Evolutionary conservation across 2,888 invertebrate species (phyloP).

Genomic region (Hipparchia sbordonii): DNA sequence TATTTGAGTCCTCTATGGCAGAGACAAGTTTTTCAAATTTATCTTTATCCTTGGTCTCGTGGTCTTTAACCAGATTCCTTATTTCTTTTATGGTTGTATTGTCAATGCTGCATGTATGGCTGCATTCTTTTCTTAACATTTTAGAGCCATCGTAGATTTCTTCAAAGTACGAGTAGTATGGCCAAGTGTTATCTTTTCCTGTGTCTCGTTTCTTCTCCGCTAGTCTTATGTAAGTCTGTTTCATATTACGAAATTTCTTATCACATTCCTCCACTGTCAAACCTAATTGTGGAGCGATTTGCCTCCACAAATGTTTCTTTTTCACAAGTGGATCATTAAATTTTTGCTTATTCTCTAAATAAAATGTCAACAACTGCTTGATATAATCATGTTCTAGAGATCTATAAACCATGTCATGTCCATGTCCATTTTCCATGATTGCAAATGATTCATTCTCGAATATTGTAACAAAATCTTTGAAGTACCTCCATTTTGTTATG

Average conservation of each 20-base stretch:
- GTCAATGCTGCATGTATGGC: constrained; percentile 45
- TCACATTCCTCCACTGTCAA: constrained; percentile 69
- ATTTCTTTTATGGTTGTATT: constrained; percentile 56
- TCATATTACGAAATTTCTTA: constrained; percentile 72
- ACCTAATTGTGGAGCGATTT: constrained; percentile 59
- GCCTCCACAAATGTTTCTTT: constrained; percentile 67
- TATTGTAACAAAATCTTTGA: constrained; percentile 67
- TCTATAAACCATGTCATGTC: constrained; percentile 43
- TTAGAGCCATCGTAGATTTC: constrained; percentile 61
- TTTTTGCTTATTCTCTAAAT: constrained; percentile 66
- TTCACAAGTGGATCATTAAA: constrained; percentile 66
- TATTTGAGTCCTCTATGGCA: constrained; percentile 68
- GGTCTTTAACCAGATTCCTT: constrained; percentile 50
- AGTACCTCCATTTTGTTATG: constrained; percentile 70
- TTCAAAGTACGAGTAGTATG: constrained; percentile 69
- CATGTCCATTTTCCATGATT: constrained; percentile 42
- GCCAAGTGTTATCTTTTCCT: constrained; percentile 67
- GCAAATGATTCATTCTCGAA: constrained; percentile 48
- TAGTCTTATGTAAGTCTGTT: constrained; percentile 70
- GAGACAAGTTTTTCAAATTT: constrained; percentile 63
- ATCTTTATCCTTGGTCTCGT: constrained; percentile 55
- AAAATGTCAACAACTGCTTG: constrained; percentile 63
- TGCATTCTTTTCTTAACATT: constrained; percentile 33
- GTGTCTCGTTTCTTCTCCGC: constrained; percentile 58
- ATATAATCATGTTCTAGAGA: constrained; percentile 62